Base-by-base conservation (phyloP, 1,140 invertebrate species). In the Caenorhabditis remanei region DNA sequence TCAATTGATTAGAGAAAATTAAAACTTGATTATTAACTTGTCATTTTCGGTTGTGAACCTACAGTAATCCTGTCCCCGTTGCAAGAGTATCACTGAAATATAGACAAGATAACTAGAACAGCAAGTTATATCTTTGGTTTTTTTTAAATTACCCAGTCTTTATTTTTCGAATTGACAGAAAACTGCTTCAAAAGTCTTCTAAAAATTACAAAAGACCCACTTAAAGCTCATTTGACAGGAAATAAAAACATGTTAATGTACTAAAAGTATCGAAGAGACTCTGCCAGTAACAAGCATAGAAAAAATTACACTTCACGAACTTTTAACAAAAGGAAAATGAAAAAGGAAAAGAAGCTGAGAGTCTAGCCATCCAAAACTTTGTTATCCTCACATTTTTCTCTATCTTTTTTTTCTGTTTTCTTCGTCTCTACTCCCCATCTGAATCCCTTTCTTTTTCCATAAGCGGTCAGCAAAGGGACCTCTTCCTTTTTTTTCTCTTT, bases 331-430 rank as follows among this genome's bases (percentile, higher is more conserved):
- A 41, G 71, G 11, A 71, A 46, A 65, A 41, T 19, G 41, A 71
- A 71, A 43, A 79, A 11, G n/a, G 53, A 53, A 9, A 79, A 50
- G 43, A 14, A 50, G 71, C 43, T 32, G 13, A 48, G 71, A 79
- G 71, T 79, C 71, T 79, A 79, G 71, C 40, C 71, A 79, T 79
- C 71, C 71, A 21, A 79, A 79, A 50, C 46, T 79, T 79, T 50
- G 71, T 79, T 79, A 79, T 79, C 46, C 46, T 43, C 24, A 21
- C 4, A 13, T 71, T 41, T 46, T 46, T 43, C 8, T 46, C 13
- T 71, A 7, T 46, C 19, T 21, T 53, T 43, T 79, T 41, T 75
- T 41, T n/a, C 19, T 19, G 7, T 48, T 19, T 75, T 32, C 7
- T 75, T 75, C 43, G 4, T 43, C 61, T 63, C 24, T 40, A 21